phyloP scores from a whole-genome alignment of 1,140 invertebrate genomes.

The Acyrthosiphon pisum region DNA sequence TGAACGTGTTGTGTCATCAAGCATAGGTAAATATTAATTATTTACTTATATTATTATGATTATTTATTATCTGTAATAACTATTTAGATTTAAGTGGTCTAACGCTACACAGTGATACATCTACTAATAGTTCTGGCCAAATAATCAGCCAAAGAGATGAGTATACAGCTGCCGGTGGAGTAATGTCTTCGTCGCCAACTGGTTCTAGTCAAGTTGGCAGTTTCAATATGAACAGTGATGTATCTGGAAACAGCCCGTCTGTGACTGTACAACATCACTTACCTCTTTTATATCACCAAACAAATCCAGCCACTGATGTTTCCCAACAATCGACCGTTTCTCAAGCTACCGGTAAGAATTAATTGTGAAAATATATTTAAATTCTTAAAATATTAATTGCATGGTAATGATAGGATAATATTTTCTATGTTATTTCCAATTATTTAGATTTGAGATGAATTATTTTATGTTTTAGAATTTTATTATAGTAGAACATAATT shows the following conservation, averaged over 20 bases:
- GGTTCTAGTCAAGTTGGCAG: slow-evolving; percentile 55
- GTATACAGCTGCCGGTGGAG: slow-evolving; percentile 45
- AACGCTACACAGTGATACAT: slow-evolving; percentile 44
- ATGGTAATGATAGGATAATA: slow-evolving; percentile 4
- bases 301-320: slow-evolving; percentile 43
- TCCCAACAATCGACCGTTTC: slow-evolving; percentile 43
- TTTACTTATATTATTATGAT: background rate
- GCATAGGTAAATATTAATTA: slow-evolving; percentile 73
- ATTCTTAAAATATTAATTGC: background rate
- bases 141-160: slow-evolving; percentile 49
- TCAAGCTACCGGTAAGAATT: slow-evolving; percentile 38
- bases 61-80: background rate
- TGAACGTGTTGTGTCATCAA: slow-evolving; percentile 97
- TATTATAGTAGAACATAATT: slow-evolving; percentile 42
- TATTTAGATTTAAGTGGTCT: slow-evolving; percentile 52
- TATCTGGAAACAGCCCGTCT: slow-evolving; percentile 47
- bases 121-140: slow-evolving; percentile 47
- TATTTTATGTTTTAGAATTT: slow-evolving; percentile 10
- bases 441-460: background rate
- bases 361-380: background rate
- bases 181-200: slow-evolving; percentile 45
- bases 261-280: slow-evolving; percentile 54
- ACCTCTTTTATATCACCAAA: slow-evolving; percentile 46
- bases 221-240: slow-evolving; percentile 53
- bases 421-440: background rate